Evolutionary conservation across 2,888 invertebrate species (phyloP).

Genomic region (Spodoptera picta): DNA sequence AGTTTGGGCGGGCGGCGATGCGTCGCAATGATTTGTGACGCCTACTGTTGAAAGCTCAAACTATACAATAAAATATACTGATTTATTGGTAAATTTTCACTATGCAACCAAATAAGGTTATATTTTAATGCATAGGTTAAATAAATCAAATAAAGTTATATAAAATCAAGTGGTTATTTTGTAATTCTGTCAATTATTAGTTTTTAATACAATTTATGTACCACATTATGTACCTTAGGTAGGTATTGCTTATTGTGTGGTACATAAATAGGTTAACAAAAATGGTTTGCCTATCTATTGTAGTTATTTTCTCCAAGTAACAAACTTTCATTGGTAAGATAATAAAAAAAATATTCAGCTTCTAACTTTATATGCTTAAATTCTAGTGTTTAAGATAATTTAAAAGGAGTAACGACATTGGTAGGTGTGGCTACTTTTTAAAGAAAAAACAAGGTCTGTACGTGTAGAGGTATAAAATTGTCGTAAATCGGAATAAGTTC

Average conservation of each 20-base stretch:
- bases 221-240: no score
- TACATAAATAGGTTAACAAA: no score
- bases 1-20: constrained; percentile 61
- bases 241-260: no score
- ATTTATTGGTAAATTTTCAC: constrained; percentile 55
- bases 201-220: no score
- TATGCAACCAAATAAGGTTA: constrained; percentile 32
- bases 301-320: no score
- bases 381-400: no score
- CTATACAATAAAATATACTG: constrained; percentile 61
- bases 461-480: constrained; percentile 8
- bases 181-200: not conserved
- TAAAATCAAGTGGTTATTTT: constrained; percentile 26
- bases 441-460: constrained; percentile 5
- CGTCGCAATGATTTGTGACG: constrained; percentile 66
- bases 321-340: no score
- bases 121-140: constrained; percentile 1
- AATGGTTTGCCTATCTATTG: no score
- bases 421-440: not conserved
- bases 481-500: constrained; percentile 6
- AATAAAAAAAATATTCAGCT: no score
- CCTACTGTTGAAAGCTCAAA: constrained; percentile 61
- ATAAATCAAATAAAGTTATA: constrained; percentile 22
- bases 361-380: no score
- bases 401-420: no score